Conservation (phyloP, 2,888 invertebrate genomes). For the Dorcus hopei region DNA sequence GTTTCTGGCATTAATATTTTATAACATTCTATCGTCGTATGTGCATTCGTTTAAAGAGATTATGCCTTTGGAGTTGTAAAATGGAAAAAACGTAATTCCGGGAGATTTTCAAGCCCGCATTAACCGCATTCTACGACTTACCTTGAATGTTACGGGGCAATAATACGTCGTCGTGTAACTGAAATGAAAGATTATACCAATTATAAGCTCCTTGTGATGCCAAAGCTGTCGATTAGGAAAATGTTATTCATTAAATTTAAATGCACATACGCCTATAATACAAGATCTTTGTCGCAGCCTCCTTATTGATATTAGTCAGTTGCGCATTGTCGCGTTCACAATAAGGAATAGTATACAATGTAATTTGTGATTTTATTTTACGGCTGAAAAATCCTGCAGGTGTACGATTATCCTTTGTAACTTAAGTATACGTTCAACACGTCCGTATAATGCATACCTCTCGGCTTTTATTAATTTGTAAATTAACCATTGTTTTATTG, state of each 20-base stretch:
- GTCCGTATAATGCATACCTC: conserved; percentile 13
- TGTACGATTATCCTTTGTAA: conserved; percentile 8
- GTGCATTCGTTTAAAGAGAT: too few relatives aligned
- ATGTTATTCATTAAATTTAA: not conserved
- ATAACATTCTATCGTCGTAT: too few relatives aligned
- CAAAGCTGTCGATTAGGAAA: too few relatives aligned
- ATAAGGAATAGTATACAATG: conserved; percentile 28
- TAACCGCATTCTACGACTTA: too few relatives aligned
- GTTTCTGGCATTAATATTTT: too few relatives aligned
- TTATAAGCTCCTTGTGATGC: too few relatives aligned
- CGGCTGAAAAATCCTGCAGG: conserved; percentile 18
- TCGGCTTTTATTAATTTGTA: conserved; percentile 16
- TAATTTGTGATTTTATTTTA: conserved; percentile 24
- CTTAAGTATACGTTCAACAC: not conserved
- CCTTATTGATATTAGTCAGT: conserved; percentile 18
- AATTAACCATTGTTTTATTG: conserved; percentile 17
- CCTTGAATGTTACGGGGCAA: too few relatives aligned
- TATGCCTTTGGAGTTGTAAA: too few relatives aligned
- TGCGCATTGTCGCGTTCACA: conserved; percentile 22
- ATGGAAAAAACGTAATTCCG: too few relatives aligned
- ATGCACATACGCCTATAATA: not conserved
- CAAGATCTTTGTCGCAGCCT: conserved; percentile 9
- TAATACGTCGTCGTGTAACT: too few relatives aligned
- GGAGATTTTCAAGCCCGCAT: too few relatives aligned
- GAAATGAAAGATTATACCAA: too few relatives aligned